These are phyloP conservation scores for Pyrrhia umbra DNA, from an alignment of 2,888 invertebrate species.

Conservation along the genomic window DNA sequence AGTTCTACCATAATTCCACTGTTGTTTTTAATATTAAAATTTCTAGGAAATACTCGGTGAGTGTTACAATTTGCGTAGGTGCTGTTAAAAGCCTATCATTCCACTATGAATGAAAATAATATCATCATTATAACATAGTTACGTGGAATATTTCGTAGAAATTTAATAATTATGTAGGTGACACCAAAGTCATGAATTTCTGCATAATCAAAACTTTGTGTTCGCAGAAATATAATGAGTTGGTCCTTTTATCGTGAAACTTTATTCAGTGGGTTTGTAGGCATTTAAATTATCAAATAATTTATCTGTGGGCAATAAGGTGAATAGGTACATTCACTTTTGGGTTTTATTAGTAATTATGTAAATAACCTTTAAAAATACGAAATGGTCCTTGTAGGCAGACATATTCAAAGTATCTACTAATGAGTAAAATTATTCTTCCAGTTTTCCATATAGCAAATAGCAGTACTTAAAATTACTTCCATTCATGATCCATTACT, in stretches of 20 bases:
- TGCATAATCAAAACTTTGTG: not conserved
- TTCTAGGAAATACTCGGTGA: slow-evolving; percentile 17
- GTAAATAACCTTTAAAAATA: no score
- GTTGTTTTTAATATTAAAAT: slow-evolving; percentile 16
- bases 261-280: not conserved
- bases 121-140: not conserved
- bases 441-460: no score
- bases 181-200: not conserved
- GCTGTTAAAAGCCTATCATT: slow-evolving; percentile 8
- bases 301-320: not conserved
- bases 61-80: slow-evolving; percentile 25
- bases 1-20: not conserved
- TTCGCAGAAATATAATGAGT: not conserved
- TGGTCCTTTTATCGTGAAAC: not conserved
- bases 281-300: not conserved
- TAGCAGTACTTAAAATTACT: no score
- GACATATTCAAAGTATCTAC: no score
- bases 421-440: no score
- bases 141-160: slow-evolving; percentile 14
- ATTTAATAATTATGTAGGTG: not conserved
- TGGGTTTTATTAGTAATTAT: no score
- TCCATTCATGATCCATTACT: not conserved
- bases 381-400: no score
- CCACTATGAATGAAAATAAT: slow-evolving; percentile 26
- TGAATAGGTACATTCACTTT: no score